Evolutionary conservation across 2,888 invertebrate genomes (phyloP).

Genomic region (Synergus gifuensis): DNA sequence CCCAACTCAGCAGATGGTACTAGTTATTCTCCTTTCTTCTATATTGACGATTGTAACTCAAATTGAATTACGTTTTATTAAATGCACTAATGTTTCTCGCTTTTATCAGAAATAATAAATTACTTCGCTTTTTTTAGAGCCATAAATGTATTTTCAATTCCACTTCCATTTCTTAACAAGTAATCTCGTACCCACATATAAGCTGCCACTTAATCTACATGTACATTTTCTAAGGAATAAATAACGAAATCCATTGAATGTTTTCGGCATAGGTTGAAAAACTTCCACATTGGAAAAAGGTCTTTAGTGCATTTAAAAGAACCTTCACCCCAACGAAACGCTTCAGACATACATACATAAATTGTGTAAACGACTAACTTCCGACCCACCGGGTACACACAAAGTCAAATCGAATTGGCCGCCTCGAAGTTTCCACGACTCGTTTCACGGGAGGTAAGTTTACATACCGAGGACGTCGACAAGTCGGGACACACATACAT

Average conservation of each 20-base stretch:
- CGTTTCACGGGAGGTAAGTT: constrained; percentile 61
- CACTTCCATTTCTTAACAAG: neutral
- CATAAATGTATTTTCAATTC: neutral
- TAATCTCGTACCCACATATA: neutral
- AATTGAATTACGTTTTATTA: neutral
- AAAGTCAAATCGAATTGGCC: constrained; percentile 64
- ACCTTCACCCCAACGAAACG: constrained; percentile 22
- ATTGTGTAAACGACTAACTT: constrained; percentile 41
- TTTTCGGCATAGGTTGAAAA: neutral
- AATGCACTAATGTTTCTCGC: too few relatives aligned
- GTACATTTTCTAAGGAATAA: neutral
- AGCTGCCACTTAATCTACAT: neutral
- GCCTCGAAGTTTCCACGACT: constrained; percentile 59
- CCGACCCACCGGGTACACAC: constrained; percentile 54
- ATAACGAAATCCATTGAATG: neutral
- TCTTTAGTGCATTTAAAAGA: constrained; percentile 31
- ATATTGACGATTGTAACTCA: neutral
- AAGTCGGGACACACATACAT: constrained; percentile 13
- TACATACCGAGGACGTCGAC: constrained; percentile 45
- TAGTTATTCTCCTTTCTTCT: neutral
- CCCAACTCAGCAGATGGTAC: neutral
- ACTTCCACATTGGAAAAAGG: neutral
- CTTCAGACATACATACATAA: constrained; percentile 32
- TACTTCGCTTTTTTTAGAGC: neutral
- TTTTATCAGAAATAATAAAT: too few relatives aligned